Base-by-base conservation (phyloP, 2,888 invertebrate species). In the Seira musarum region DNA sequence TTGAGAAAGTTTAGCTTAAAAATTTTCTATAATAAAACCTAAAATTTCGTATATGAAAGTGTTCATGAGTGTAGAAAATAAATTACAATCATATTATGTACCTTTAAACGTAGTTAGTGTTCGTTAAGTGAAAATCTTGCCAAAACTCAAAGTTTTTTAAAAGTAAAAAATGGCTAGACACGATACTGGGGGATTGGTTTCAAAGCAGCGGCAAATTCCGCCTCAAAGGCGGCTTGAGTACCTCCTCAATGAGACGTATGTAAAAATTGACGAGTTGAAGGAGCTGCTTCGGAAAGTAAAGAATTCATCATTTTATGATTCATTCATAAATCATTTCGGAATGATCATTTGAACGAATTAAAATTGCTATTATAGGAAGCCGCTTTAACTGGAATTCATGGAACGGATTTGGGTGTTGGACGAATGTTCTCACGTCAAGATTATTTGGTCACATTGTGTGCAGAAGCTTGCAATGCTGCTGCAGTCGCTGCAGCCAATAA, bases 261-360 rank as follows among this genome's bases (percentile, higher is more conserved):
- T 24, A 21, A 82, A 79, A 75, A 82, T 82, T 63, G 82, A 82
- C n/a, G 68, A 74, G 24, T 40, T 82, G 6, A 74, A 71, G 21
- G 71, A 70, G 17, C 49, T 79, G 13, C 60, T 82, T n/a, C n/a
- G 74, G 57, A 75, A 80, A 75, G 82, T 82, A 71, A 40, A 24
- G 22, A 21, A 10, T 60, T 60, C 8, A n/a, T 21, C 19, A 60
- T 6, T 17, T 6, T 60, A 60, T 21, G 8, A 13, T 17, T 60
- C 8, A 60, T 60, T 8, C 60, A 60, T 60, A 60, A 60, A 60
- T 8, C 61, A 60, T 13, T n/a, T 6, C 8, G 61, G n/a, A 17
- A 60, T 60, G 49, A 15, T 46, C 10, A 13, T 46, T 13, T 10
- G 10, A 57, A 57, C 21, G 5, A 19, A 19, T 57, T 57, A 19